A percentile compares a stretch with the other conserved stretches of the same genome.
These are phyloP conservation scores for Sicus ferrugineus DNA, from an alignment of 2,888 invertebrate species.

Conservation along the genomic window DNA sequence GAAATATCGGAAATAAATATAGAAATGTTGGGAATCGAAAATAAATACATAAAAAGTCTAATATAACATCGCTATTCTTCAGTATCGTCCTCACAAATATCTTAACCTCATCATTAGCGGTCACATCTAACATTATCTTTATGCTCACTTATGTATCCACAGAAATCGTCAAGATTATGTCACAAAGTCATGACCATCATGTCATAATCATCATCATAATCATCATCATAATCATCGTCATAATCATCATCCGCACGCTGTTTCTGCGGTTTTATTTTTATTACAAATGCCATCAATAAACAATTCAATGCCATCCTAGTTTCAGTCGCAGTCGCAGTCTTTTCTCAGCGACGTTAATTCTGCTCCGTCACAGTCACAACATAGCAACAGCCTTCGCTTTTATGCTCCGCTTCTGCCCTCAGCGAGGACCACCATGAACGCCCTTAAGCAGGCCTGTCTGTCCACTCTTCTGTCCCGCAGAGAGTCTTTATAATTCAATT, in stretches of 20 bases:
- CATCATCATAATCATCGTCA: not conserved
- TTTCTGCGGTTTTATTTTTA: slow-evolving; percentile 24
- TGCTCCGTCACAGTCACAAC: not conserved
- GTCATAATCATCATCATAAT: slow-evolving; percentile 3
- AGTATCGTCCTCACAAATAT: slow-evolving; percentile 3
- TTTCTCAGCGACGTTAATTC: not conserved
- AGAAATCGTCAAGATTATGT: too few relatives aligned
- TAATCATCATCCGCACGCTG: too few relatives aligned
- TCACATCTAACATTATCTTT: too few relatives aligned
- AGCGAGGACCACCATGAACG: slow-evolving; percentile 21
- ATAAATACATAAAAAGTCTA: too few relatives aligned
- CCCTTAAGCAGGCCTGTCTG: not conserved
- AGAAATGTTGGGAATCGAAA: too few relatives aligned
- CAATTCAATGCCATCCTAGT: slow-evolving; percentile 8
- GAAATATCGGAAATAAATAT: too few relatives aligned
- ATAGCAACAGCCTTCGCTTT: not conserved
- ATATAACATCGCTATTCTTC: not conserved
- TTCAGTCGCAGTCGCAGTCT: not conserved
- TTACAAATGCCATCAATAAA: slow-evolving; percentile 31
- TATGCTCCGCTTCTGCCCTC: not conserved
- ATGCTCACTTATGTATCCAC: too few relatives aligned
- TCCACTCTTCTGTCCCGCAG: not conserved
- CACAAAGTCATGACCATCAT: too few relatives aligned
- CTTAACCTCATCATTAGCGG: not conserved
- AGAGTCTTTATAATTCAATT: slow-evolving; percentile 14